A percentile compares a stretch with the other conserved stretches of the same genome.
Conservation (phyloP, 1,140 invertebrate species). For the Drosophila asahinai region DNA sequence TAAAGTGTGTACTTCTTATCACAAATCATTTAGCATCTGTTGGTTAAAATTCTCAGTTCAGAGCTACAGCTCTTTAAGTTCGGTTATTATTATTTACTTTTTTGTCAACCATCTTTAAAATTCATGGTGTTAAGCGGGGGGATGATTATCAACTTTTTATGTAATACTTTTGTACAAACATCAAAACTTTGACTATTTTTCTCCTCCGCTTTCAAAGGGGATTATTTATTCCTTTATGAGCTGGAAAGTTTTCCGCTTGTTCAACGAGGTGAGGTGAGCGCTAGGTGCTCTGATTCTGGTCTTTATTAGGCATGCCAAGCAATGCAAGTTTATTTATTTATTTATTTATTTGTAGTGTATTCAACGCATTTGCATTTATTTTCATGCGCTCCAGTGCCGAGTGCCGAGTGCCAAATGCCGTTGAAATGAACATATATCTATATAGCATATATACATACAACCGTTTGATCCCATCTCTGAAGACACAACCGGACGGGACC, state of each 20-base stretch:
- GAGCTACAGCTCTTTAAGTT: background rate
- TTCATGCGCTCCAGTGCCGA: constrained; percentile 22
- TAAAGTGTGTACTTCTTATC: background rate
- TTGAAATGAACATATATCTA: constrained; percentile 7
- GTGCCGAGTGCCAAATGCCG: constrained; percentile 5
- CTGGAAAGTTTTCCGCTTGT: constrained; percentile 5
- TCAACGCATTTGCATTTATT: constrained; percentile 44
- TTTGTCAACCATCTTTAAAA: constrained; percentile 6
- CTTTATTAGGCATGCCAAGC: constrained; percentile 20
- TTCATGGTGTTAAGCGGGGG: background rate
- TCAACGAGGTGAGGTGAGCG: no score
- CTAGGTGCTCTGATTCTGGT: constrained; percentile 18
- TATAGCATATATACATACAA: constrained; percentile 3
- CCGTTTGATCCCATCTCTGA: constrained; percentile 20
- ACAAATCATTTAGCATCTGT: background rate
- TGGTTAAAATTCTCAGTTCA: background rate
- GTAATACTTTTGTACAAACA: background rate
- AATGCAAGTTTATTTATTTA: constrained; percentile 31
- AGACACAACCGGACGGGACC: constrained; percentile 32
- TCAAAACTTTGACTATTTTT: background rate
- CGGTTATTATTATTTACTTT: background rate
- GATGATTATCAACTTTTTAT: background rate
- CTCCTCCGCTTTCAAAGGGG: background rate
- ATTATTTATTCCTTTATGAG: constrained; percentile 11
- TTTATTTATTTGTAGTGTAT: constrained; percentile 41